phyloP scores from a whole-genome alignment of 2,797 vertebrate species.

The Rhynchotus rufescens region DNA sequence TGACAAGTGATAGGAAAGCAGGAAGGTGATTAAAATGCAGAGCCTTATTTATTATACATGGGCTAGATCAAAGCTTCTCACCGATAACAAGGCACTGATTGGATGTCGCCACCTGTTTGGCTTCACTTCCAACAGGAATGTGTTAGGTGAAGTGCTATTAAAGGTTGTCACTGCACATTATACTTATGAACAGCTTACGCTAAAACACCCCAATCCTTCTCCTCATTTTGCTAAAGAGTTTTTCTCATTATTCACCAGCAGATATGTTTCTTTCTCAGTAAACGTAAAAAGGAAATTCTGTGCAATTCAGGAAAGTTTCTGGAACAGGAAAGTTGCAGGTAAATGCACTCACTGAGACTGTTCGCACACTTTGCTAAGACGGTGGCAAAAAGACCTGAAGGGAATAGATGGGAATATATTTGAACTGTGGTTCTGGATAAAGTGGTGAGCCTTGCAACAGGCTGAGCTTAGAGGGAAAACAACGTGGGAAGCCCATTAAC shows the following conservation, averaged over 20 bases:
- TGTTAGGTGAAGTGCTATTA: constrained; percentile 58
- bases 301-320: neutral
- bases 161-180: neutral
- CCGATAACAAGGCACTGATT: constrained; percentile 56
- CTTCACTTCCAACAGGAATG: constrained; percentile 58
- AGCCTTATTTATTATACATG: constrained; percentile 77
- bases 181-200: neutral
- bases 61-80: constrained; percentile 75
- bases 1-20: constrained; percentile 65
- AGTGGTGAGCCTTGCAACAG: neutral
- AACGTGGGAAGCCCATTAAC: neutral
- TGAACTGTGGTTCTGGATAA: neutral
- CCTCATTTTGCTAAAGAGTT: neutral
- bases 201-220: neutral
- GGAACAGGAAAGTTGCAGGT: neutral
- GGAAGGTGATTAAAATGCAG: constrained; percentile 74
- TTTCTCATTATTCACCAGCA: neutral
- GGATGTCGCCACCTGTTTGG: constrained; percentile 66
- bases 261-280: neutral
- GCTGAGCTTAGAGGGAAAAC: neutral
- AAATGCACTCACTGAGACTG: neutral
- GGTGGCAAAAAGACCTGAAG: neutral
- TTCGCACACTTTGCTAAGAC: neutral
- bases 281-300: neutral
- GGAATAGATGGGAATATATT: neutral